Evolutionary conservation across 53 echinoderm and acorn worm species (phyloP), one percentile per base, ranked within the genome.

Genomic region (Actinopyga echinites): DNA sequence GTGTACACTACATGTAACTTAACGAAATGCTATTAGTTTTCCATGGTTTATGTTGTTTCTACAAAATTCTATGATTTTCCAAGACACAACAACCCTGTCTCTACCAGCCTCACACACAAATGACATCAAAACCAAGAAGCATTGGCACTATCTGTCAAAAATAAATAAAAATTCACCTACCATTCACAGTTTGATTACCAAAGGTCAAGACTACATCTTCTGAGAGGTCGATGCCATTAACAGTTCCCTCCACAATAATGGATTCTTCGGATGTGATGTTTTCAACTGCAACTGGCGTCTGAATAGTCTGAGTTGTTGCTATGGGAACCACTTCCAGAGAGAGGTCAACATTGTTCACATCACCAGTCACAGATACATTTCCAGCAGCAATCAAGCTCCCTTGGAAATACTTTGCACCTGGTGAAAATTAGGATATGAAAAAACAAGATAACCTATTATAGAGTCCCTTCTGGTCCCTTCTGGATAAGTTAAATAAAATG

Each of bases 211-310:
- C 92, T 0, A 85, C 75, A 30, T 92, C 90, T 33, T 95, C 92
- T 4, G 95, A 95, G 23, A 92, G 80, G 55, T 95, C 92, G 20
- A 95, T 75, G 9, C 69, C 84, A 67, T 92, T 92, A 71, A 95
- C 89, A 8, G 73, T 71, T 8, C 81, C 89, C 8, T 36, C 58
- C 10, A 89, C 69, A 29, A 61, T 59, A 13, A 89, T 42, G 54
- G 66, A 61, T 37, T 59, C 30, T 19, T 69, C 30, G 17, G 55
- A 68, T 24, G 62, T 80, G 13, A 89, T 44, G 28, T 69, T 59
- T 12, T 28, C 20, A 42, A 89, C 38, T 20, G 2, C 21, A 29
- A 89, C 13, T 1, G 64, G 35, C 20, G 89, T 69, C 11, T 49
- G 32, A 15, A 89, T 30, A 0, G 57, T 80, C 89, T 89, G 89